These are phyloP conservation scores for Heliothis subflexa DNA, from an alignment of 1,140 invertebrate genomes.

Conservation along the genomic window DNA sequence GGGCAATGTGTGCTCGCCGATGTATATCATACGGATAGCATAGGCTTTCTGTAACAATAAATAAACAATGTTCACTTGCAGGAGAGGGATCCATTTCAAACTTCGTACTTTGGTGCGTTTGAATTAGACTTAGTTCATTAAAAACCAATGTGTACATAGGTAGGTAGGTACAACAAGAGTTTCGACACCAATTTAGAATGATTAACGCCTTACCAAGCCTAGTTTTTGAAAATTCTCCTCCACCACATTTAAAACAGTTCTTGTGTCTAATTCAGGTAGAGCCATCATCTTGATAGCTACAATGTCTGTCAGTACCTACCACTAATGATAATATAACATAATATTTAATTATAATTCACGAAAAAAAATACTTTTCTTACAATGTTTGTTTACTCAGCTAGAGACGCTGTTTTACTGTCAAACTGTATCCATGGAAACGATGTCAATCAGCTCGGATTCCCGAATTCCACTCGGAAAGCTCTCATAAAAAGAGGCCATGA, in stretches of 20 bases:
- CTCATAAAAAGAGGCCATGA: too few relatives aligned
- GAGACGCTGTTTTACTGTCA: slow-evolving; percentile 16
- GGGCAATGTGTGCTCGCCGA: slow-evolving; percentile 73
- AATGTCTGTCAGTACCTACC: too few relatives aligned
- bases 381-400: neutral
- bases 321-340: too few relatives aligned
- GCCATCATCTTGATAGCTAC: slow-evolving; percentile 15
- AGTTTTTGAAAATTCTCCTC: slow-evolving; percentile 76
- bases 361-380: neutral
- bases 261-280: slow-evolving; percentile 71
- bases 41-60: slow-evolving; percentile 78
- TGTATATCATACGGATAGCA: slow-evolving; percentile 78
- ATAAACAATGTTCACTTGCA: too few relatives aligned
- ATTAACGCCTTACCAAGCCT: slow-evolving; percentile 66
- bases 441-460: neutral
- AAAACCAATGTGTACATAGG: neutral
- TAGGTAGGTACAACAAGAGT: too few relatives aligned
- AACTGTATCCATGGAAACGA: slow-evolving; percentile 10
- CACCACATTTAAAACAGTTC: slow-evolving; percentile 76
- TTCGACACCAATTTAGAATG: neutral
- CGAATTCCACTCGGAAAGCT: too few relatives aligned
- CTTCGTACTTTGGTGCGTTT: too few relatives aligned
- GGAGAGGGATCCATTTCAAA: too few relatives aligned
- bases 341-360: neutral
- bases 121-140: too few relatives aligned